These are phyloP conservation scores for Zaprionus nigranus DNA, from an alignment of 1,140 invertebrate genomes.

Conservation along the genomic window DNA sequence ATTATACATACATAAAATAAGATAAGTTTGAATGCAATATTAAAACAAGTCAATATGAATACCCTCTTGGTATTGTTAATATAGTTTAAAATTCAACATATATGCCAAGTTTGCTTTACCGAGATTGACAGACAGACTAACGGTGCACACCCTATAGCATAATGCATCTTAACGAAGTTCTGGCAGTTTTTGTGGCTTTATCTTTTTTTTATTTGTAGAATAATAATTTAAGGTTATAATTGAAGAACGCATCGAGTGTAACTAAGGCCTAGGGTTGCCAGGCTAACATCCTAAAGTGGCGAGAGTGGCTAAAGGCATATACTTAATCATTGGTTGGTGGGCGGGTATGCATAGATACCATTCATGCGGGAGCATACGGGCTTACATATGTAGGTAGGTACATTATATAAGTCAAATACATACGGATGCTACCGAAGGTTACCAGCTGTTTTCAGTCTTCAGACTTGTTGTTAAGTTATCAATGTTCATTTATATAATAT, in stretches of 20 bases:
- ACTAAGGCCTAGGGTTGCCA: slow-evolving; percentile 4
- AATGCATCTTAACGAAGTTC: slow-evolving; percentile 5
- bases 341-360: slow-evolving; percentile 9
- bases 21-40: neutral
- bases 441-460: slow-evolving; percentile 40
- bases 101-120: too few relatives aligned
- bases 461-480: slow-evolving; percentile 33
- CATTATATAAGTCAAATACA: slow-evolving; percentile 16
- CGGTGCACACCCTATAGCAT: neutral
- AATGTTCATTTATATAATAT: slow-evolving; percentile 5
- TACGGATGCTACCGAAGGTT: slow-evolving; percentile 24
- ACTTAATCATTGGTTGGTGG: slow-evolving; percentile 20
- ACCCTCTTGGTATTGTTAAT: too few relatives aligned
- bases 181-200: slow-evolving; percentile 30
- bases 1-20: neutral
- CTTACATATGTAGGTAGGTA: slow-evolving; percentile 10
- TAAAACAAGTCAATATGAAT: too few relatives aligned
- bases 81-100: too few relatives aligned
- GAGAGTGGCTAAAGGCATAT: slow-evolving; percentile 17
- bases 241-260: slow-evolving; percentile 10
- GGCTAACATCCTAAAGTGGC: neutral
- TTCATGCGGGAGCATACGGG: neutral
- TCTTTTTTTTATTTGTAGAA: neutral
- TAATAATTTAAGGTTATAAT: neutral
- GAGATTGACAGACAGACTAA: neutral